Conservation (phyloP, 2,888 invertebrate species). For the Ethmia dodecea region DNA sequence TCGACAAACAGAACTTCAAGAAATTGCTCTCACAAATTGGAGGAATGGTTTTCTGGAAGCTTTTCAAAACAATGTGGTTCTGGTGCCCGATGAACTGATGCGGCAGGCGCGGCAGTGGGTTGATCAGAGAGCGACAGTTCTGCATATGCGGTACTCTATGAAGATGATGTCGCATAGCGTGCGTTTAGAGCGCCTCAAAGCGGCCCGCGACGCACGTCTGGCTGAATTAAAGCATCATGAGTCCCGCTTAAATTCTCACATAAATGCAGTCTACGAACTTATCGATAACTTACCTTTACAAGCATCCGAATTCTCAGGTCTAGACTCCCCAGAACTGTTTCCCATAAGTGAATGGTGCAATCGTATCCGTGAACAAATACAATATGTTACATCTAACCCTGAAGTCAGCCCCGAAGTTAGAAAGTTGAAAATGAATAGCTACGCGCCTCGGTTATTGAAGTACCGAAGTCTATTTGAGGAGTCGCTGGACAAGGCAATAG, state of each 20-base stretch:
- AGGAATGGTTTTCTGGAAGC: conserved; percentile 56
- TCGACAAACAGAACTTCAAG: conserved; percentile 49
- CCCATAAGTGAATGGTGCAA: conserved; percentile 43
- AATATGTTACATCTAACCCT: conserved; percentile 27
- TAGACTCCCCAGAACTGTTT: conserved; percentile 43
- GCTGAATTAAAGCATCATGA: conserved; percentile 49
- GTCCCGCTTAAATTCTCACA: conserved; percentile 43
- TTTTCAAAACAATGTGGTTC: conserved; percentile 39
- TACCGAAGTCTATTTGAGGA: conserved; percentile 42
- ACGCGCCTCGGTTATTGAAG: conserved; percentile 40
- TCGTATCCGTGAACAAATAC: conserved; percentile 32
- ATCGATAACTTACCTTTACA: conserved; percentile 36
- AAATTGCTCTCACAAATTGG: conserved; percentile 46
- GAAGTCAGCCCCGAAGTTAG: conserved; percentile 36
- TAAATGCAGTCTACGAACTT: conserved; percentile 41
- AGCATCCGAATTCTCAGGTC: conserved; percentile 32
- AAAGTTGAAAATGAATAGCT: conserved; percentile 52
- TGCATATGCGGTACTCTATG: conserved; percentile 48
- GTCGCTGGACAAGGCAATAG: conserved; percentile 37
- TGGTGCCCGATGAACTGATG: conserved; percentile 41
- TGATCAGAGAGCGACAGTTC: conserved; percentile 35
- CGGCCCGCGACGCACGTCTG: conserved; percentile 37
- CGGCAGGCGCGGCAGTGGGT: conserved; percentile 49
- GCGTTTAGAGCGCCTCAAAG: conserved; percentile 46
- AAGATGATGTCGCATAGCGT: conserved; percentile 52